These are phyloP conservation scores for Ectropis grisescens DNA, from an alignment of 1,140 invertebrate species.

Conservation along the genomic window DNA sequence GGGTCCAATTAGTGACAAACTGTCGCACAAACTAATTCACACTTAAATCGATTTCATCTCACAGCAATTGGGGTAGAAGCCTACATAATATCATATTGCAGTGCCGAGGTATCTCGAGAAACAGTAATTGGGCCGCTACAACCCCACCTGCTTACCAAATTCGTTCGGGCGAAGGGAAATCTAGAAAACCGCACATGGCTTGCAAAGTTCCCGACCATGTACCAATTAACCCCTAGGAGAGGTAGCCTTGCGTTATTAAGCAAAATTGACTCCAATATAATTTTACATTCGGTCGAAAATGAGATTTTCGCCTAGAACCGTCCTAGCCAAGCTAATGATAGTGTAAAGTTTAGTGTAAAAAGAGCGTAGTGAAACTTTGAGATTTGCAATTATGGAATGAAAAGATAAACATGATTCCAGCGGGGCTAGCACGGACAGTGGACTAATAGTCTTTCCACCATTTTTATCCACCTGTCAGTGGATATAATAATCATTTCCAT, in stretches of 20 bases:
- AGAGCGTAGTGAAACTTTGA: no score
- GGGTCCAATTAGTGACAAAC: no score
- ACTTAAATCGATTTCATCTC: background rate
- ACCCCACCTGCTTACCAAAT: conserved; percentile 15
- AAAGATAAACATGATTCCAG: no score
- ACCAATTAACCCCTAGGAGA: conserved; percentile 35
- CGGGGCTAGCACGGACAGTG: no score
- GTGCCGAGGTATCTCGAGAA: conserved; percentile 5
- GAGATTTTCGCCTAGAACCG: conserved; percentile 21
- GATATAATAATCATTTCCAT: no score
- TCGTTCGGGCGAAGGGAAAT: conserved; percentile 19
- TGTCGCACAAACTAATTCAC: no score
- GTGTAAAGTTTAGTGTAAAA: no score
- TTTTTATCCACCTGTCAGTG: no score
- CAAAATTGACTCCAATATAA: conserved; percentile 36
- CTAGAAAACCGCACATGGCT: conserved; percentile 34
- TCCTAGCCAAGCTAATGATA: no score
- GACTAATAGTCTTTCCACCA: no score
- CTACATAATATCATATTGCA: conserved; percentile 1
- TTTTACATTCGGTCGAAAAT: conserved; percentile 25
- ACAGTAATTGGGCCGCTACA: conserved; percentile 12
- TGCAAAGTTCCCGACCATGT: conserved; percentile 23
- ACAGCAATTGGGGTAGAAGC: conserved; percentile 1
- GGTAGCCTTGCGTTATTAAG: conserved; percentile 26
- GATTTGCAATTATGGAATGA: no score